A percentile compares a stretch with the other conserved stretches of the same genome.
These are phyloP conservation scores for Diglossa cyanea DNA, from an alignment of 2,797 vertebrate genomes.

Conservation along the genomic window DNA sequence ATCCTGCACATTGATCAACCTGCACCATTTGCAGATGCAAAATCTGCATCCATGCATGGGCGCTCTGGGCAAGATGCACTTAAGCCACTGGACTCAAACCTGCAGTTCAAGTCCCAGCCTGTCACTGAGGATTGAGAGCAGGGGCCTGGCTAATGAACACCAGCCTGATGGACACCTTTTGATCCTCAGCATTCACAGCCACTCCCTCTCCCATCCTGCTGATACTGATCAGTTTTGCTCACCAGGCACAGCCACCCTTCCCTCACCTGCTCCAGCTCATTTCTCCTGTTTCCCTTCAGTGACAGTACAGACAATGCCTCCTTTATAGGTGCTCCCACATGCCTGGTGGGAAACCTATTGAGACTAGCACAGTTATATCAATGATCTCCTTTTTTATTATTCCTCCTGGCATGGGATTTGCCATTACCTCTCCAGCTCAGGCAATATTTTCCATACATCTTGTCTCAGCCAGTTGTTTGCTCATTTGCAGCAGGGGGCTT, in stretches of 20 bases:
- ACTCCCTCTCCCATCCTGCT: background rate
- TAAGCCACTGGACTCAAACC: background rate
- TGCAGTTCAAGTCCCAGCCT: background rate
- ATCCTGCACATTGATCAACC: background rate
- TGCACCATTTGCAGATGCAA: background rate
- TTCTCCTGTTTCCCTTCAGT: background rate
- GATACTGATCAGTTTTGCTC: background rate
- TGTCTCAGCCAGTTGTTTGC: conserved; percentile 46
- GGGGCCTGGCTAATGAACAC: background rate
- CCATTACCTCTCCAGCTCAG: conserved; percentile 12
- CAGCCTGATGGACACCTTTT: background rate
- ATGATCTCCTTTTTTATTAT: conserved; percentile 50
- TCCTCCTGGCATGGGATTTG: conserved; percentile 44
- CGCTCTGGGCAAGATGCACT: background rate
- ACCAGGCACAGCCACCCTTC: conserved; percentile 5
- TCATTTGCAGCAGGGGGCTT: conserved; percentile 4
- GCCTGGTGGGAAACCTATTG: background rate
- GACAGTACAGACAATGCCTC: conserved; percentile 14
- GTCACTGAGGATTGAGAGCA: background rate
- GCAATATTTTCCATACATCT: conserved; percentile 41
- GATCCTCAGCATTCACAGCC: background rate
- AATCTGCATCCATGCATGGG: background rate
- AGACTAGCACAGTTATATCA: conserved; percentile 1
- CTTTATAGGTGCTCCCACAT: conserved; percentile 11
- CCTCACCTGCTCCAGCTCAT: background rate